Evolutionary conservation across 2,797 vertebrate species (phyloP), one percentile per base, ranked within the genome.

Genomic region (Myotis planiceps): DNA sequence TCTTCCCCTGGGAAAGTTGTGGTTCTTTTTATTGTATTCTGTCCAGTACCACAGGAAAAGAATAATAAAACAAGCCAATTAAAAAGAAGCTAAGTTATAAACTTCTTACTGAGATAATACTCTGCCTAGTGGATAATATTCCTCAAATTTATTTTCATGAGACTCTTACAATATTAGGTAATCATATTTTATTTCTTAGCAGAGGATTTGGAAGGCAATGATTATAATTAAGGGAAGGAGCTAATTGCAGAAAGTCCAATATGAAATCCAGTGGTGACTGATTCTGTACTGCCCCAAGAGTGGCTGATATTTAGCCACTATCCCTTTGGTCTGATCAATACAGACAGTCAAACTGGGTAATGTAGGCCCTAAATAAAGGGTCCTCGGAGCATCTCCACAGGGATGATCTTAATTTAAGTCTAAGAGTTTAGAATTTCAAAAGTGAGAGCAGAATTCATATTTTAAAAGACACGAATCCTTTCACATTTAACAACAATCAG

Each of bases 31-130:
- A 72, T 94, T 95, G n/a, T 76, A 49, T 72, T 96, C 78, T 95
- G 69, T 88, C 60, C 88, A 90, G 88, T 87, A 92, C n/a, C 89
- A 68, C 72, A 90, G 84, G 63, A 96, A 94, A 95, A 88, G 32
- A 96, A 75, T 95, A 90, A 95, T 93, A 94, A 97, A 96, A 84
- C 63, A 93, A 97, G 68, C 63, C 89, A 96, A 96, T 96, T 97
- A 97, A 97, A 96, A 97, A 82, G 39, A 27, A 95, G 78, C 29
- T 80, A 97, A 97, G 47, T 96, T 97, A 96, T 93, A 92, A 95
- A 96, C 81, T 95, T 95, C 84, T 97, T 90, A 85, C 89, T 55
- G 63, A 94, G 74, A 89, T 76, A 84, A 93, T 86, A 72, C 27
- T 88, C 75, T 80, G 25, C 51, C 34, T 90, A 84, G 82, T 93